phyloP scores from a whole-genome alignment of 2,113 vertebrate genomes.

The Python bivittatus region DNA sequence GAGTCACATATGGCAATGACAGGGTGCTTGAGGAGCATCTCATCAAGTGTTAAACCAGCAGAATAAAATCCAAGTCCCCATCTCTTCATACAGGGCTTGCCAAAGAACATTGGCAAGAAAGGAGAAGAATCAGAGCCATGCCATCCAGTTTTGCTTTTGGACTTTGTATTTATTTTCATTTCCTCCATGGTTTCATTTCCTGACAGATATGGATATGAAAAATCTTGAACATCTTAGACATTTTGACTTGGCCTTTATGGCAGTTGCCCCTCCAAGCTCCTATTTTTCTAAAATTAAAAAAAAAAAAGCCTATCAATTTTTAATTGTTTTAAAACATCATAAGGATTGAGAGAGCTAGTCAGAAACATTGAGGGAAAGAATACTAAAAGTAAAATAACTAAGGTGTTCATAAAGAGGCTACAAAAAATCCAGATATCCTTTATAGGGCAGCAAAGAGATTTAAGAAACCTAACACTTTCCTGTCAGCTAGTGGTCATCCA shows the following conservation, averaged over 20 bases:
- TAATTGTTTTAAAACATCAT: neutral
- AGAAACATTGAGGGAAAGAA: neutral
- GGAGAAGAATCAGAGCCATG: neutral
- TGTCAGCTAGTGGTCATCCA: neutral
- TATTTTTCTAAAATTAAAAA: neutral
- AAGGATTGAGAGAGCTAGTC: neutral
- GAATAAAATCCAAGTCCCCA: neutral
- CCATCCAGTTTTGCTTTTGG: neutral
- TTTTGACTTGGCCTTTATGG: neutral
- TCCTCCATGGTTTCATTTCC: neutral
- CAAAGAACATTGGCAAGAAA: neutral
- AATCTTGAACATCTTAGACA: neutral
- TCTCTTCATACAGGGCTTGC: neutral
- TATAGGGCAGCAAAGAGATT: neutral
- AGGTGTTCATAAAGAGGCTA: neutral
- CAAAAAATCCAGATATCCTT: neutral
- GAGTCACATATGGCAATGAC: neutral
- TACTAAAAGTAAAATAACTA: neutral
- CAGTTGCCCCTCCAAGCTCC: neutral
- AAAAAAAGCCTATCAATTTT: neutral
- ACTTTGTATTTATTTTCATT: neutral
- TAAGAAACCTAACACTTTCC: neutral
- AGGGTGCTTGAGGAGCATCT: neutral
- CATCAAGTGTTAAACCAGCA: constrained; percentile 3
- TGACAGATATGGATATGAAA: neutral